Evolutionary conservation across 2,888 invertebrate species (phyloP), one percentile per base, ranked within the genome.

Genomic region (Aleiodes leptofemur): DNA sequence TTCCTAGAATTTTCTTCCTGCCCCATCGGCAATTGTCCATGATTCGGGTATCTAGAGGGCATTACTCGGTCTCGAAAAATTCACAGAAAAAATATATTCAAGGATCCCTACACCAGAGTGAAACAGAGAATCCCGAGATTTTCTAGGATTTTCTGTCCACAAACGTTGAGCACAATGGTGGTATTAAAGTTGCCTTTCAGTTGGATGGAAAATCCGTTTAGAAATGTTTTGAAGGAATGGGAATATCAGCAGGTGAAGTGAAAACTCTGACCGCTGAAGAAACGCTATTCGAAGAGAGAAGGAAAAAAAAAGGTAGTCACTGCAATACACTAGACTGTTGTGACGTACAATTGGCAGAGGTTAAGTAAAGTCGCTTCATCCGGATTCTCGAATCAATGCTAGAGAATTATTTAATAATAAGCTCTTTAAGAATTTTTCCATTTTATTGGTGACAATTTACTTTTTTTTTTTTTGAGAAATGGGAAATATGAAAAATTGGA

Each of bases 1-100:
- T 88, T 88, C 87, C 79, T 76, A 84, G 88, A 88, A 89, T 87
- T 88, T 87, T 81, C 80, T 80, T 23, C 79, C 80, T 9, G 4
- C 14, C 61, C 61, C 43, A 23, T 43, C 76, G 69, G 74, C 72
- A 77, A 74, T 74, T 71, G 55, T 14, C 14, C 16, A 16, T 34
- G 9, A 48, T 34, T 14, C 8, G 34, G 59, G 23, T 23, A 23
- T 23, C 23, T 2, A 23, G 23, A 23, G 23, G 23, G 23, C 23
- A 23, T 23, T 23, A 23, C 23, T 23, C 23, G 23, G 34, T 43
- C 61, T 61, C n/a, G 14, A 61, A 16, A 43, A 64, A 64, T 43
- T 43, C 48, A 64, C 43, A 16, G 43, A 9, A 43, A 43, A 43
- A 43, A 43, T 43, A 43, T 43, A 43, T 43, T 43, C 43, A 43